Evolutionary conservation across 2,888 invertebrate species (phyloP).

Genomic region (Globia sparganii): DNA sequence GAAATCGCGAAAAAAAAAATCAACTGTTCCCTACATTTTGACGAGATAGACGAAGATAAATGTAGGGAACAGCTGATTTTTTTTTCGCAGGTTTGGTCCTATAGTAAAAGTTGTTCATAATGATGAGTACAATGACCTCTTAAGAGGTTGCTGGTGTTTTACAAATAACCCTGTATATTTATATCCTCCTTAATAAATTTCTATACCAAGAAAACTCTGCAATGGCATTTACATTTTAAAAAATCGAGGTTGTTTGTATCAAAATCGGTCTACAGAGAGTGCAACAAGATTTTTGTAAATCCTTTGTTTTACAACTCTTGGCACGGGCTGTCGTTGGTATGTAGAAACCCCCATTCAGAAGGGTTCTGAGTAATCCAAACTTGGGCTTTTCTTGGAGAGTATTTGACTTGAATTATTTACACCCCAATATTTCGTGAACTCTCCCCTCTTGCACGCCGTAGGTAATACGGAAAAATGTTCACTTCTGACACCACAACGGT

Average conservation of each 20-base stretch:
- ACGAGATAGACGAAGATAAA: too few species aligned
- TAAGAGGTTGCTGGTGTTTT: too few species aligned
- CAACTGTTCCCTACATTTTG: too few species aligned
- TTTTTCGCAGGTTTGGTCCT: too few species aligned
- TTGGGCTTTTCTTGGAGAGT: constrained; percentile 9
- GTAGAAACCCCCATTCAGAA: constrained; percentile 1
- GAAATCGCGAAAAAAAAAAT: too few species aligned
- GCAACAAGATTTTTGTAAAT: neutral
- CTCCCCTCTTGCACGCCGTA: constrained; percentile 32
- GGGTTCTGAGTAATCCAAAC: constrained; percentile 22
- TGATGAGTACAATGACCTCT: too few species aligned
- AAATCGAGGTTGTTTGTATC: neutral
- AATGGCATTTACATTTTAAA: too few species aligned
- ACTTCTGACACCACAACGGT: neutral
- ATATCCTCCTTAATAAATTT: too few species aligned
- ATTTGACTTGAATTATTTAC: constrained; percentile 54
- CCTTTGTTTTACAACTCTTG: neutral
- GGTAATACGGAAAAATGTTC: constrained; percentile 28
- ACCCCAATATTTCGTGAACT: constrained; percentile 32
- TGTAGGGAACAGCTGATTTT: too few species aligned
- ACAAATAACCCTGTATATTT: too few species aligned
- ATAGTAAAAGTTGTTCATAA: too few species aligned
- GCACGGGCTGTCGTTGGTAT: neutral
- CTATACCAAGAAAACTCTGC: too few species aligned
- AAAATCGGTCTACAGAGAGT: neutral